Evolutionary conservation across 2,797 vertebrate genomes (phyloP), one percentile per base, ranked within the genome.

Genomic region (Rhinella marina): DNA sequence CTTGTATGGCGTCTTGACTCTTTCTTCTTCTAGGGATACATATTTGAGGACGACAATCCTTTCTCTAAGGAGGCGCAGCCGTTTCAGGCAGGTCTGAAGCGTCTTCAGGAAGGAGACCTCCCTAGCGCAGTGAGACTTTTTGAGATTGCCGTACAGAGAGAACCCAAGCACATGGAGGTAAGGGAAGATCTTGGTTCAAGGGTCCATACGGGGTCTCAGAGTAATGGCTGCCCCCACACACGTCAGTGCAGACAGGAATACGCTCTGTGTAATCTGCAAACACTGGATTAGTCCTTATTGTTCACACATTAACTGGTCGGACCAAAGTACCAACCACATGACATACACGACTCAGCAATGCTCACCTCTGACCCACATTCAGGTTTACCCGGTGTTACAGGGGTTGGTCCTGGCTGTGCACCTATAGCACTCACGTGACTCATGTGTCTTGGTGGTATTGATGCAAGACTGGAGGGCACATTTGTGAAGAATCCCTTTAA

Each of bases 11-110:
- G 4, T 77, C 27, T 62, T 19, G 19, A 12, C 59, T 2, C 70
- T 61, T 32, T 61, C 25, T 68, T 89, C 2, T 91, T 17, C 8
- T 82, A 99, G 98, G 97, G 98, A 0, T 99, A 99, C 94, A 96
- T 97, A 91, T 99, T 99, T 92, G 98, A 99, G 92, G 96, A 98
- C 52, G 97, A 99, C 57, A 99, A 99, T 92, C 98, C 98, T 0
- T 96, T 97, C 93, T 92, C 96, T 68, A 96, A 97, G 86, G 97
- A 98, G 83, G 96, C 97, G 0, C 96, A 97, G 92, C 96, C 98
- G 0, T 95, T 99, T 90, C 96, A 97, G 29, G 98, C 99, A 91
- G 98, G 98, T 0, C 90, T 97, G 84, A 97, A 93, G 90, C 95
- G 96, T 84, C 96, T 99, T 93, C 93, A 95, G 91, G 96, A 97